These are phyloP conservation scores for Selenia dentaria DNA, from an alignment of 2,888 invertebrate genomes.

Conservation along the genomic window DNA sequence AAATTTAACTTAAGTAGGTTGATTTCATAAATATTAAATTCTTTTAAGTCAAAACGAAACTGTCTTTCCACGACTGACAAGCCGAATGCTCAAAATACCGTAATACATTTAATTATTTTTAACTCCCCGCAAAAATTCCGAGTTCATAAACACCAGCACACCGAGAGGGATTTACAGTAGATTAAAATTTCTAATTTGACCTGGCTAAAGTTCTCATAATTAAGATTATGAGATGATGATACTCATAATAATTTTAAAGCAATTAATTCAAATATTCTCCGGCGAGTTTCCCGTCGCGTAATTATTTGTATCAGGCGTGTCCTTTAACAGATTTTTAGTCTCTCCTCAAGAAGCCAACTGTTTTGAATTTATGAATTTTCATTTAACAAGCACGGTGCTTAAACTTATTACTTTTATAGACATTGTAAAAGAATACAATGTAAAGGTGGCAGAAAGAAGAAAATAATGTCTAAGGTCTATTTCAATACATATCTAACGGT, in stretches of 20 bases:
- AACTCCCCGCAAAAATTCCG: slow-evolving; percentile 46
- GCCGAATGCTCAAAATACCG: neutral
- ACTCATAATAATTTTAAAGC: slow-evolving; percentile 77
- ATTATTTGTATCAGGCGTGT: slow-evolving; percentile 62
- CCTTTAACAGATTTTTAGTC: neutral
- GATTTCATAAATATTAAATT: too few species aligned
- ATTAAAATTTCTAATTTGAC: slow-evolving; percentile 77
- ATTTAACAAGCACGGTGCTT: too few species aligned
- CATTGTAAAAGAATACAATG: too few species aligned
- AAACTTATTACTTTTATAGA: too few species aligned
- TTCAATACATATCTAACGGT: too few species aligned
- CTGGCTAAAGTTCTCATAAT: slow-evolving; percentile 75
- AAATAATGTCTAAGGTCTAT: too few species aligned
- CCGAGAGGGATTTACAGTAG: slow-evolving; percentile 62
- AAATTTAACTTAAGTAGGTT: too few species aligned
- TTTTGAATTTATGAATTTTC: too few species aligned
- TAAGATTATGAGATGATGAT: slow-evolving; percentile 81
- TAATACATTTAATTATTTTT: slow-evolving; percentile 36
- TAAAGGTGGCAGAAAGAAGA: too few species aligned
- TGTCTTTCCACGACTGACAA: neutral
- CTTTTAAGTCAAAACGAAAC: neutral
- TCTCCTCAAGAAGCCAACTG: too few species aligned
- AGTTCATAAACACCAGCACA: slow-evolving; percentile 52
- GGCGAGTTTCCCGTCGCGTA: slow-evolving; percentile 57
- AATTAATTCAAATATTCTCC: slow-evolving; percentile 76